Conservation (phyloP, 2,888 invertebrate species). For the Koerneria pararmatus region DNA sequence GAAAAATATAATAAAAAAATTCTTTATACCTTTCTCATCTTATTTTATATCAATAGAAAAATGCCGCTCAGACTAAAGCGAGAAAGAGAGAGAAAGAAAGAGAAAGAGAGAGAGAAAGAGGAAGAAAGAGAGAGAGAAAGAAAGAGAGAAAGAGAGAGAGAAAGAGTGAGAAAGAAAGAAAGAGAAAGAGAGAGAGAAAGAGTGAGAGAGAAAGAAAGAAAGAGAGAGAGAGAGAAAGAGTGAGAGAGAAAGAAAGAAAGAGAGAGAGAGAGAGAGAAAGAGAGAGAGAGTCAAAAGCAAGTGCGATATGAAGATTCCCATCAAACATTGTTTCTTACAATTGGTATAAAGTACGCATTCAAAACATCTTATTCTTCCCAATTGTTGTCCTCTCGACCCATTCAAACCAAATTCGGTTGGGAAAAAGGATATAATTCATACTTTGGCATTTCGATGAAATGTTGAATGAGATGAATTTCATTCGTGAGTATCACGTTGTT, state of each 20-base stretch:
- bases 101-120: not conserved
- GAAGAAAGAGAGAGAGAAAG: not conserved
- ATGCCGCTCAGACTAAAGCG: not conserved
- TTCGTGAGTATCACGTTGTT: too few relatives aligned
- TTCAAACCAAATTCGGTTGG: too few relatives aligned
- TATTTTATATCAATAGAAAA: too few relatives aligned
- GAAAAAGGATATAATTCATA: too few relatives aligned
- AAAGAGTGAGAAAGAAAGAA: not conserved
- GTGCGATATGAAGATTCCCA: not conserved
- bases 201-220: conserved; percentile 7
- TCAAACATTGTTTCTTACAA: too few relatives aligned
- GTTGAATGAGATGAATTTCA: too few relatives aligned
- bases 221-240: not conserved
- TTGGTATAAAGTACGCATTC: too few relatives aligned
- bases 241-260: not conserved
- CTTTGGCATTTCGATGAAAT: too few relatives aligned
- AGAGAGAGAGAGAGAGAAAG: not conserved
- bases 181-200: not conserved
- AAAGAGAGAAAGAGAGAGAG: not conserved
- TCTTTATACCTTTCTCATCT: too few relatives aligned
- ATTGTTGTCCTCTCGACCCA: too few relatives aligned
- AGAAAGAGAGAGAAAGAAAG: not conserved
- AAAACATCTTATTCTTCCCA: too few relatives aligned
- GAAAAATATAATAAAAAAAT: too few relatives aligned
- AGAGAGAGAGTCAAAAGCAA: not conserved